phyloP scores from a whole-genome alignment of 1,140 invertebrate genomes.

The Sycophila sp. region DNA sequence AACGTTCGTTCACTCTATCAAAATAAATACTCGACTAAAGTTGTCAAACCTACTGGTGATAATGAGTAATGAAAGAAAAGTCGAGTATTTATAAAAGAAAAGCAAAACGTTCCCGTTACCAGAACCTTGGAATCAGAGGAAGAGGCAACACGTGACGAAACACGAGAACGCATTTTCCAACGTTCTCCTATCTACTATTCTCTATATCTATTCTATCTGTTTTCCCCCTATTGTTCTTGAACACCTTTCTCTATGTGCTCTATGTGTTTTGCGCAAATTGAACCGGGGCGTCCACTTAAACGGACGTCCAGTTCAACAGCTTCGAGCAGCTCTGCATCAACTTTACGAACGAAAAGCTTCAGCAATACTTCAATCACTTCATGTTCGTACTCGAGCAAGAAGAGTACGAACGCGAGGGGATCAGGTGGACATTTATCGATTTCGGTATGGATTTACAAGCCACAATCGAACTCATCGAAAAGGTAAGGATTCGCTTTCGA shows the following conservation, averaged over 20 bases:
- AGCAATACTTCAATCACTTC: slow-evolving; percentile 97
- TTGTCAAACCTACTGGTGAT: neutral
- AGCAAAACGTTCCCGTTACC: neutral
- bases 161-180: too few species aligned
- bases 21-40: neutral
- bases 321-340: slow-evolving; percentile 98
- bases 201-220: slow-evolving; percentile 42
- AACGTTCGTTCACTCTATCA: neutral
- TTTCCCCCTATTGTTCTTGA: slow-evolving; percentile 32
- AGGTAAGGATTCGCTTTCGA: slow-evolving; percentile 72
- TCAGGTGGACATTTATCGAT: slow-evolving; percentile 92
- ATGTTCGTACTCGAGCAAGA: slow-evolving; percentile 98
- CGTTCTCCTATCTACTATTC: slow-evolving; percentile 22
- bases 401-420: slow-evolving; percentile 92
- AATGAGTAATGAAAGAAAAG: neutral
- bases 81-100: neutral
- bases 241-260: slow-evolving; percentile 45
- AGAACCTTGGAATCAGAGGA: neutral
- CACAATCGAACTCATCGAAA: slow-evolving; percentile 94
- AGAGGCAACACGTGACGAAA: slow-evolving; percentile 40
- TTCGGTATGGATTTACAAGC: slow-evolving; percentile 93
- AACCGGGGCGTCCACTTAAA: slow-evolving; percentile 36
- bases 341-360: slow-evolving; percentile 95
- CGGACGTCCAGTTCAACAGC: slow-evolving; percentile 80
- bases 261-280: slow-evolving; percentile 57